These are phyloP conservation scores for Pachyseris speciosa DNA, from an alignment of 64 coral and sea anemone genomes.

Conservation along the genomic window DNA sequence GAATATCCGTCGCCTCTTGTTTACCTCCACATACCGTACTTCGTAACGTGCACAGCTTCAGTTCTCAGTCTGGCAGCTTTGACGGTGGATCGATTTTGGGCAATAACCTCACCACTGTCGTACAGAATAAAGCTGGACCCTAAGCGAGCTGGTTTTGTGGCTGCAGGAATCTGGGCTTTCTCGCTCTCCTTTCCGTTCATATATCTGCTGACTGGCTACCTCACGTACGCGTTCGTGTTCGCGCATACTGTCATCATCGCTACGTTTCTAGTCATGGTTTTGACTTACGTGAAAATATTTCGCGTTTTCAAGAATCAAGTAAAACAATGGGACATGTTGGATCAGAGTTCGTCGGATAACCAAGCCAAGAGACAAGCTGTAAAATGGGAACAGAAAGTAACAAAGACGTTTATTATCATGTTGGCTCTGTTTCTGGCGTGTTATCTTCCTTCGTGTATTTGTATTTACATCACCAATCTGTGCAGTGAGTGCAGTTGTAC, in stretches of 20 bases:
- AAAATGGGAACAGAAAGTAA: conserved; percentile 81
- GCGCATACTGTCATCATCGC: conserved; percentile 72
- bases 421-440: conserved; percentile 77
- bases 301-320: conserved; percentile 61
- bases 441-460: conserved; percentile 69
- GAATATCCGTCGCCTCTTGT: not conserved
- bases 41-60: conserved; percentile 85
- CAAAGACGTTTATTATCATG: conserved; percentile 81
- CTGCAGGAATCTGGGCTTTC: conserved; percentile 72
- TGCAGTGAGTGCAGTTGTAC: conserved; percentile 76
- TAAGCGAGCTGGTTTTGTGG: conserved; percentile 50
- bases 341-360: conserved; percentile 23
- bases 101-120: conserved; percentile 67
- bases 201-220: conserved; percentile 69
- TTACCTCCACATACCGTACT: conserved; percentile 73
- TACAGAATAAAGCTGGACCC: conserved; percentile 70
- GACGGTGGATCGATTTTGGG: conserved; percentile 85
- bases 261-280: conserved; percentile 71
- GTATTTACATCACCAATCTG: conserved; percentile 85
- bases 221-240: conserved; percentile 82
- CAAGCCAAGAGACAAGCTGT: conserved; percentile 71
- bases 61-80: conserved; percentile 87
- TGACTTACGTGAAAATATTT: conserved; percentile 88
- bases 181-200: conserved; percentile 76
- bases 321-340: conserved; percentile 50